These are phyloP conservation scores for Tadarida brasiliensis DNA, from an alignment of 2,797 vertebrate species.

Conservation along the genomic window DNA sequence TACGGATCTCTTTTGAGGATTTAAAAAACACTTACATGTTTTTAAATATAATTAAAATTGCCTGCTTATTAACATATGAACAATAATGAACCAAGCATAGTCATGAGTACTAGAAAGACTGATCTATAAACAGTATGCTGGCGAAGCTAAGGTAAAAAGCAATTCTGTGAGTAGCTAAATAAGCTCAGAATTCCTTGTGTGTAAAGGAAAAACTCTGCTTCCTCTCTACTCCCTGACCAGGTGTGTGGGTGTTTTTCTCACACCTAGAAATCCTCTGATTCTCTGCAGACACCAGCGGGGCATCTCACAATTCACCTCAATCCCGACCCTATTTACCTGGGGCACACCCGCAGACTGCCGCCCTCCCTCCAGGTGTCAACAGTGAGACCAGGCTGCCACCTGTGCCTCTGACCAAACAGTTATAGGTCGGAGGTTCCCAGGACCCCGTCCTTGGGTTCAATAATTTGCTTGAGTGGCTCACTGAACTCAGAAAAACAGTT, in stretches of 20 bases:
- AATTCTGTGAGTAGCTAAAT: neutral
- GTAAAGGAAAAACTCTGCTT: neutral
- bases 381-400: neutral
- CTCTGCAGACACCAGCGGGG: neutral
- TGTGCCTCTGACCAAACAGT: neutral
- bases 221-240: too few relatives aligned
- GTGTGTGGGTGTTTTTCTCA: neutral
- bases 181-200: fast-evolving
- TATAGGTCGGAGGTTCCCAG: neutral
- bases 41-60: neutral
- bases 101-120: neutral
- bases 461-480: neutral
- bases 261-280: too few relatives aligned
- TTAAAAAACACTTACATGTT: neutral
- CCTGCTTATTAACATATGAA: neutral
- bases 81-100: neutral
- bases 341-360: too few relatives aligned
- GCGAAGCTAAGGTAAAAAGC: neutral
- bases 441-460: neutral
- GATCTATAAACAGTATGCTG: fast-evolving
- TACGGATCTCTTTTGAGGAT: neutral
- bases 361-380: neutral
- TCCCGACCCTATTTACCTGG: neutral
- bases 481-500: neutral
- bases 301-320: neutral